Percentiles rank a stretch among this genome's conserved stretches.
phyloP scores from a whole-genome alignment of 2,113 vertebrate species.

The Heterotis niloticus region DNA sequence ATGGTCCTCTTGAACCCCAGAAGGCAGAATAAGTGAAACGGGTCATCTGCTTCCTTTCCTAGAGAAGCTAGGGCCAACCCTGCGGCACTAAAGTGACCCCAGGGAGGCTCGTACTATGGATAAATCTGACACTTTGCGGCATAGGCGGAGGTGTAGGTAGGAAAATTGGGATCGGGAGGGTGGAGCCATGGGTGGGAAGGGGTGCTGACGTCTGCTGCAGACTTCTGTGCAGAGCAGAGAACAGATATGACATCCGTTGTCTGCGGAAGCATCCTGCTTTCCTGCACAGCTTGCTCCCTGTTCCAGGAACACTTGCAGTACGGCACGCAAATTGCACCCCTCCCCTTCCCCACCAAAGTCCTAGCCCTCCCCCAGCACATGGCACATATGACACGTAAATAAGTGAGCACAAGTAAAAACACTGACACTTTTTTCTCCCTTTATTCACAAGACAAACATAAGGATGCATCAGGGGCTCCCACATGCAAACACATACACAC shows the following conservation, averaged over 20 bases:
- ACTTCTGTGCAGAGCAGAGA: not conserved
- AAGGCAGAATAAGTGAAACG: too few relatives aligned
- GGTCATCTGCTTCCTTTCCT: too few relatives aligned
- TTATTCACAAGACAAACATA: too few relatives aligned
- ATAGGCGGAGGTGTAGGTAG: not conserved
- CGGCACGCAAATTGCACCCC: not conserved
- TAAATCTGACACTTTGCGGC: not conserved
- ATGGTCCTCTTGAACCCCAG: too few relatives aligned
- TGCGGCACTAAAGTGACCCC: not conserved
- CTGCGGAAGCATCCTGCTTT: not conserved
- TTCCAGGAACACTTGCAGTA: not conserved
- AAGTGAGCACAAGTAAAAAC: constrained; percentile 8
- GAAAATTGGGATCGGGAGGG: not conserved
- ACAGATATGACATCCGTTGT: not conserved
- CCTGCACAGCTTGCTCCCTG: not conserved
- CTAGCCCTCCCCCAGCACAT: not conserved
- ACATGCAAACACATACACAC: not conserved
- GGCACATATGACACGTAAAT: not conserved
- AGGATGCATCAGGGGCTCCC: not conserved
- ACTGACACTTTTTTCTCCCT: not conserved
- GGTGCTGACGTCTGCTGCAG: not conserved
- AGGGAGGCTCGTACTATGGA: not conserved
- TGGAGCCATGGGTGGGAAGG: not conserved
- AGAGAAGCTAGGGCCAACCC: not conserved
- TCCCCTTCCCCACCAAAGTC: not conserved